These are phyloP conservation scores for Poeciliopsis paucimaculata DNA, from an alignment of 2,797 vertebrate genomes.

Conservation along the genomic window DNA sequence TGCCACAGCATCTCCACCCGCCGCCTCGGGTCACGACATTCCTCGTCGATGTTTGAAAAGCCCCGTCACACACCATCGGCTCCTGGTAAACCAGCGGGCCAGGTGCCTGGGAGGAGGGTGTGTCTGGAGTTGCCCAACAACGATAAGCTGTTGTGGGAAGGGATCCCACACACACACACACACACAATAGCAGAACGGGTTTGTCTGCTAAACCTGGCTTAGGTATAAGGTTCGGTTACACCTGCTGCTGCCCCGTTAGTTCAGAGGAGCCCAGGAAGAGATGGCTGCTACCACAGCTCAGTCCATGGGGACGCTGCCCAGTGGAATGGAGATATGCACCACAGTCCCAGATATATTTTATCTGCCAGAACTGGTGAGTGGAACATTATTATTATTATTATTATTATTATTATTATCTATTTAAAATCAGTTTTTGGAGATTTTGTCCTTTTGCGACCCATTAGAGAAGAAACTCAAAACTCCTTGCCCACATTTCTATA, in stretches of 20 bases:
- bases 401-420: conserved; percentile 5
- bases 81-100: conserved; percentile 21
- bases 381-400: background rate
- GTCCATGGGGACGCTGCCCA: conserved; percentile 80
- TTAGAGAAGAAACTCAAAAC: background rate
- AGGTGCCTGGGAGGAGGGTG: conserved; percentile 54
- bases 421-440: background rate
- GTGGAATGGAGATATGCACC: conserved; percentile 80
- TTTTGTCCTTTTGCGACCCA: background rate
- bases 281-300: conserved; percentile 78
- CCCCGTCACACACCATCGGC: conserved; percentile 31
- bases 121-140: conserved; percentile 45
- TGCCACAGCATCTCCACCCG: conserved; percentile 9
- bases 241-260: conserved; percentile 56
- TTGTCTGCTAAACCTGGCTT: conserved; percentile 50
- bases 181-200: conserved; percentile 64
- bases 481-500: background rate
- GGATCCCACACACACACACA: conserved; percentile 12
- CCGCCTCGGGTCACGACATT: conserved; percentile 41
- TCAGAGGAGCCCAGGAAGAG: conserved; percentile 40
- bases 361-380: conserved; percentile 87
- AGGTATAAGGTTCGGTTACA: conserved; percentile 61
- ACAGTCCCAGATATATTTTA: conserved; percentile 85
- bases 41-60: conserved; percentile 28
- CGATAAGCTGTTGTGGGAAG: conserved; percentile 41